phyloP scores from a whole-genome alignment of 2,888 invertebrate species.

The Myathropa florea region DNA sequence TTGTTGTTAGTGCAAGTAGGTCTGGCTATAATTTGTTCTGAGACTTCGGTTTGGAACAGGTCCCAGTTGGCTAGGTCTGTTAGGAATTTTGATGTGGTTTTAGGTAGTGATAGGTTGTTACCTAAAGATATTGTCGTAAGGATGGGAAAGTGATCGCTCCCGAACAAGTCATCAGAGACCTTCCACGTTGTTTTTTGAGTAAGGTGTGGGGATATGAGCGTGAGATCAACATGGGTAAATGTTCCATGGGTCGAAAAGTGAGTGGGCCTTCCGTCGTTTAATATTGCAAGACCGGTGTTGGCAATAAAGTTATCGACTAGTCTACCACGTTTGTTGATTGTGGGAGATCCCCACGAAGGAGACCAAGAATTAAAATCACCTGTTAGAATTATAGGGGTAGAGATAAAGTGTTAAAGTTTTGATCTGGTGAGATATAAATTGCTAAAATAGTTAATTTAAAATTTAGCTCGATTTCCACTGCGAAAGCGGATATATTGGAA shows the following conservation, averaged over 20 bases:
- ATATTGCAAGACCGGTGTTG: conserved; percentile 17
- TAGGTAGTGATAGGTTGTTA: background rate
- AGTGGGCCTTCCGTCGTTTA: conserved; percentile 39
- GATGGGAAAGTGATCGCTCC: conserved; percentile 39
- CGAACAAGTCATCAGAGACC: conserved; percentile 18
- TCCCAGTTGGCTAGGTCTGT: too few relatives aligned
- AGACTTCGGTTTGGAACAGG: too few relatives aligned
- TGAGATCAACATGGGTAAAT: conserved; percentile 30
- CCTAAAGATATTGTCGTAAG: conserved; percentile 13
- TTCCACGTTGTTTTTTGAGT: conserved; percentile 15
- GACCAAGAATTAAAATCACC: conserved; percentile 49
- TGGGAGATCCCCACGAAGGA: conserved; percentile 35
- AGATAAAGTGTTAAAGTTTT: background rate
- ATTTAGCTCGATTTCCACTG: conserved; percentile 36
- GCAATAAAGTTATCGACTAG: conserved; percentile 37
- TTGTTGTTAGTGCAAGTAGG: too few relatives aligned
- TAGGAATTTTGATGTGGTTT: too few relatives aligned
- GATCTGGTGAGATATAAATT: conserved; percentile 32
- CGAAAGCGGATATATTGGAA: conserved; percentile 28
- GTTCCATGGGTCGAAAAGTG: conserved; percentile 41
- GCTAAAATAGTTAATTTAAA: conserved; percentile 30
- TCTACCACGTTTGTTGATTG: conserved; percentile 29
- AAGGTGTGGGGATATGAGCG: conserved; percentile 21
- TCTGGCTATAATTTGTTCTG: too few relatives aligned
- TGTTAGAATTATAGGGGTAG: conserved; percentile 28